Base-by-base conservation (phyloP, 2,113 vertebrate genomes). In the Python bivittatus region DNA sequence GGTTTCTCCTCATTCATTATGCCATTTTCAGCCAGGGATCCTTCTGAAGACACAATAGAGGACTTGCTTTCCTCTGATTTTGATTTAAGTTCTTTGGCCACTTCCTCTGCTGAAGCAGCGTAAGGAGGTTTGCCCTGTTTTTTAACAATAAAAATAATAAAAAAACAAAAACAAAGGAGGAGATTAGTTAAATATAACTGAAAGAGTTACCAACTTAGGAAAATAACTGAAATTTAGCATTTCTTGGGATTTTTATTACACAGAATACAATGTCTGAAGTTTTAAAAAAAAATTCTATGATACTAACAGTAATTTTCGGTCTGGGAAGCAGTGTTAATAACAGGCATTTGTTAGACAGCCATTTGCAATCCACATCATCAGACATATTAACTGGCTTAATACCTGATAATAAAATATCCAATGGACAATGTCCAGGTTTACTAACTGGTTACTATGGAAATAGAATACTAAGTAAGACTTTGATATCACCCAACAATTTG, bases 1-100 rank as follows among this genome's bases (percentile, higher is more conserved):
- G 97, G 98, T 95, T 97, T 97, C 95, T 98, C 98, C 97, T 98
- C 98, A 90, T 97, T 97, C 96, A 96, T 97, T 95, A 98, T 97
- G 96, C 99, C 98, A 2, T 99, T 99, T 96, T 99, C 98, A 61
- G 98, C 95, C 96, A 98, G 96, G 88, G 98, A 98, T 96, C 97
- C 97, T 93, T 98, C 98, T 92, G 98, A 97, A 96, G 98, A 98
- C 95, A 97, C 95, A 23, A 97, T 89, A 58, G 98, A 97, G 90
- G 98, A 97, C 95, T 98, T 98, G 91, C 96, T 96, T 94, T 98
- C 98, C 97, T 98, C 98, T 20, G 97, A 97, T 96, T 98, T 98
- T 90, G 98, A 97, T 97, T 98, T 99, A 96, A 97, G 97, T 97
- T 99, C 98, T 98, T 98, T 98, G 96, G 96, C 97, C 95, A 98